Percentiles rank a stretch among this genome's conserved stretches.
Evolutionary conservation across 2,888 invertebrate genomes (phyloP).

Genomic region (Parochlus steinenii): DNA sequence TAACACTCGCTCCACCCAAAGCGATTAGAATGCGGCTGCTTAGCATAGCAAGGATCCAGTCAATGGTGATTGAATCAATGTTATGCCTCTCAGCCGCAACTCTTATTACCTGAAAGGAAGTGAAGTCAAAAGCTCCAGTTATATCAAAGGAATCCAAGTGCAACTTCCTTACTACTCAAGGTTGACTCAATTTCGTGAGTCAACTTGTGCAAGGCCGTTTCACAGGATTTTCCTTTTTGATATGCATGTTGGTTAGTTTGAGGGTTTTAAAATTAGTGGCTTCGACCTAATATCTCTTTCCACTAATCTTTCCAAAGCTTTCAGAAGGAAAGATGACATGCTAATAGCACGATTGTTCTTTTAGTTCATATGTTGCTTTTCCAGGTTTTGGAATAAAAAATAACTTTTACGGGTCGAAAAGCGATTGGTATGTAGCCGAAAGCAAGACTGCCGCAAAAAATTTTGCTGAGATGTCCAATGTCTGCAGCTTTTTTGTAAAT

Average conservation of each 20-base stretch:
- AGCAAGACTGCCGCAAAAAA: slow-evolving; percentile 3
- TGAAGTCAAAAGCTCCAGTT: slow-evolving; percentile 18
- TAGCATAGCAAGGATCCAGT: slow-evolving; percentile 1
- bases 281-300: slow-evolving; percentile 15
- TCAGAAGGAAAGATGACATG: slow-evolving; percentile 16
- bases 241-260: slow-evolving; percentile 16
- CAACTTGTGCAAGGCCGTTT: slow-evolving; percentile 2
- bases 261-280: neutral
- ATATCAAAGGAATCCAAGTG: slow-evolving; percentile 16
- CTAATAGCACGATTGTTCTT: slow-evolving; percentile 16
- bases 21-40: neutral
- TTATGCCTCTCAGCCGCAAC: neutral
- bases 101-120: slow-evolving; percentile 13
- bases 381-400: slow-evolving; percentile 16
- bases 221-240: slow-evolving; percentile 14
- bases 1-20: neutral
- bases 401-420: slow-evolving; percentile 10
- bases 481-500: neutral
- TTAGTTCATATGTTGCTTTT: slow-evolving; percentile 10
- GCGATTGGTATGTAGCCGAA: neutral
- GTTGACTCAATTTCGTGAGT: slow-evolving; percentile 4
- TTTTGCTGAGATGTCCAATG: neutral
- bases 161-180: slow-evolving; percentile 12
- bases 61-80: neutral
- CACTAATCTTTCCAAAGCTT: slow-evolving; percentile 16